Evolutionary conservation across 2,888 invertebrate genomes (phyloP), one percentile per base, ranked within the genome.

Genomic region (Oscheius sp.): DNA sequence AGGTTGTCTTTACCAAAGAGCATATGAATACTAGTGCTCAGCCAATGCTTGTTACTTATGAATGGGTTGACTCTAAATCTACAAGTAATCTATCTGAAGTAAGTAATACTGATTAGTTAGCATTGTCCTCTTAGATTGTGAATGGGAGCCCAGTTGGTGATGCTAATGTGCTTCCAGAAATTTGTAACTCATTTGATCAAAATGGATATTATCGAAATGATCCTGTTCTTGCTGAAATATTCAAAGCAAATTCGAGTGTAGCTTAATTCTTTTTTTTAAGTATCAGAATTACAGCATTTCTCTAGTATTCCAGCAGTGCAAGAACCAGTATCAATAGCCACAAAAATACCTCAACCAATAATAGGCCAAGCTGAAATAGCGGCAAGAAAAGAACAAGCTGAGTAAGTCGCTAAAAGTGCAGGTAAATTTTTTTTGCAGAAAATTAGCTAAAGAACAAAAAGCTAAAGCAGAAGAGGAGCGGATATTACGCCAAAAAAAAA

Each of bases 121-220:
- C 4, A 20, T n/a, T 31, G 0, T 15, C 34, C 48, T 27, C 50
- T 57, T 25, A 72, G 70, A 53, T 69, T 2, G 74, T 78, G 1
- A 66, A 74, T 27, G 76, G 74, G 10, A 45, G 68, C 0, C 61
- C 33, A 2, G 39, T 50, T 0, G 57, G 70, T 37, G 61, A 57
- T 31, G 42, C 57, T 2, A 46, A 69, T 23, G 55, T 68, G 15
- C 39, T 50, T 27, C 57, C 66, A n/a, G 71, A 69, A 31, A 71
- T 76, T 12, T 63, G 68, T 4, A 69, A 77, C 29, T 80, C 80
- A 3, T 80, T 80, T 64, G 77, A 80, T 57, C 39, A 55, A 39
- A 71, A 70, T 10, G 72, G 73, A 3, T 42, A 58, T 27, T 80
- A 78, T 45, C 42, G 48, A 1, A 55, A 71, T 5, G 80, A 80